Base-by-base conservation (phyloP, 2,797 vertebrate species). In the Basileuterus tristriatus region DNA sequence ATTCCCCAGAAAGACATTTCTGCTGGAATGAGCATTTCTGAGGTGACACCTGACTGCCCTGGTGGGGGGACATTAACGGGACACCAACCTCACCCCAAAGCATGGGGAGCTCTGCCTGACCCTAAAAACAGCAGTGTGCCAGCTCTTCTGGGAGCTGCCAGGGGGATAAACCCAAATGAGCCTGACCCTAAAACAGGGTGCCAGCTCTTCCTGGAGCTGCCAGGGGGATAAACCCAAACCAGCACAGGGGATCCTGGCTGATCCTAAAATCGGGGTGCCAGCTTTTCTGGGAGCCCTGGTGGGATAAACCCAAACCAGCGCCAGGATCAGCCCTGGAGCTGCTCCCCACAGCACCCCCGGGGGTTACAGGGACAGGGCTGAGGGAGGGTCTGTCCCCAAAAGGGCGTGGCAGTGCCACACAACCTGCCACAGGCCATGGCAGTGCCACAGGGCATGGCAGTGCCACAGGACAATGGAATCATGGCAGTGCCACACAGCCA, bases 281-380 rank as follows among this genome's bases (percentile, higher is more conserved):
- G 19, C 43, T 44, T 18, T 44, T 44, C 9, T 5, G 10, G 43
- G 1, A 3, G 29, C 29, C 2, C 22, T 17, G 41, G 0, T 37
- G 47, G 8, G 17, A 19, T 6, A 27, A 85, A 56, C 4, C 44
- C 36, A 3, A 4, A 26, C 44, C 16, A 15, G 9, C 14, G 14
- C 37, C 36, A 23, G 39, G 39, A 32, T 7, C 8, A 3, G 15
- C 3, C 30, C 19, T 37, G 30, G 30, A 58, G 37, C 12, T 15
- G 59, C 27, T 14, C 13, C 7, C 18, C 59, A 21, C 19, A 11
- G 59, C 20, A 43, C 13, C 29, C 14, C 12, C 6, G 15, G 5
- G 29, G 39, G 27, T 15, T 3, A 21, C 9, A 7, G 59, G 19
- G 21, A 3, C 59, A 6, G 59, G 19, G 37, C 4, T 20, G 3